A percentile compares a stretch with the other conserved stretches of the same genome.
phyloP scores from a whole-genome alignment of 2,888 invertebrate genomes.

The Dinocampus coccinellae region DNA sequence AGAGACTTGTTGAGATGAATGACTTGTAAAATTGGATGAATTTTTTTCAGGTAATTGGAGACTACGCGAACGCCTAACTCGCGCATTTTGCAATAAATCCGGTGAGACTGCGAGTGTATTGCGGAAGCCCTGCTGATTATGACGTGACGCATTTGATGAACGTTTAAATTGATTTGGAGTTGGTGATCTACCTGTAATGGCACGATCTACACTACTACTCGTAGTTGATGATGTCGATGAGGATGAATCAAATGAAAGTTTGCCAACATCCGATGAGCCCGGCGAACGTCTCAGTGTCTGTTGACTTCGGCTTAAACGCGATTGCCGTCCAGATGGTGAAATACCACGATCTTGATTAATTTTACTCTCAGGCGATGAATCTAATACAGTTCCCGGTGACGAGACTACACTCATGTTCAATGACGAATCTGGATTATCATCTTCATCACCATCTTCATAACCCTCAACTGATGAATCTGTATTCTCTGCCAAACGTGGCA shows the following conservation, averaged over 20 bases:
- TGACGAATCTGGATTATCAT: constrained; percentile 70
- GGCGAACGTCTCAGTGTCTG: constrained; percentile 61
- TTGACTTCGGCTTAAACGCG: constrained; percentile 52
- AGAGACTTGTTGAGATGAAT: constrained; percentile 57
- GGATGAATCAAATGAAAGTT: constrained; percentile 57
- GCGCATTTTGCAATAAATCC: constrained; percentile 58
- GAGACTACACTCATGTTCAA: constrained; percentile 68
- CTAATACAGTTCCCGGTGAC: constrained; percentile 53
- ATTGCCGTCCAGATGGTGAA: constrained; percentile 55
- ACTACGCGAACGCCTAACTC: constrained; percentile 73
- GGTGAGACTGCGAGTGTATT: constrained; percentile 55
- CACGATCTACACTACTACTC: constrained; percentile 59
- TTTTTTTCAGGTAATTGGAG: constrained; percentile 76
- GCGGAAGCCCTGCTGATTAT: constrained; percentile 55
- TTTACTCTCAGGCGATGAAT: constrained; percentile 63
- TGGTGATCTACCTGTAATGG: constrained; percentile 59
- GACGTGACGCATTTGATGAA: constrained; percentile 51
- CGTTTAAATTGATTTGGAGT: constrained; percentile 61
- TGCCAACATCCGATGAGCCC: constrained; percentile 62
- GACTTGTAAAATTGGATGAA: constrained; percentile 68
- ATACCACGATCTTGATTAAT: constrained; percentile 55
- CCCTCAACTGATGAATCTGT: constrained; percentile 74
- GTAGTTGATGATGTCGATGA: constrained; percentile 58
- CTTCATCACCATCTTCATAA: constrained; percentile 71
- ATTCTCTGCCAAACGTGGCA: constrained; percentile 72